Base-by-base conservation (phyloP, 92 coral and sea anemone genomes). In the Parazoanthus swiftii region DNA sequence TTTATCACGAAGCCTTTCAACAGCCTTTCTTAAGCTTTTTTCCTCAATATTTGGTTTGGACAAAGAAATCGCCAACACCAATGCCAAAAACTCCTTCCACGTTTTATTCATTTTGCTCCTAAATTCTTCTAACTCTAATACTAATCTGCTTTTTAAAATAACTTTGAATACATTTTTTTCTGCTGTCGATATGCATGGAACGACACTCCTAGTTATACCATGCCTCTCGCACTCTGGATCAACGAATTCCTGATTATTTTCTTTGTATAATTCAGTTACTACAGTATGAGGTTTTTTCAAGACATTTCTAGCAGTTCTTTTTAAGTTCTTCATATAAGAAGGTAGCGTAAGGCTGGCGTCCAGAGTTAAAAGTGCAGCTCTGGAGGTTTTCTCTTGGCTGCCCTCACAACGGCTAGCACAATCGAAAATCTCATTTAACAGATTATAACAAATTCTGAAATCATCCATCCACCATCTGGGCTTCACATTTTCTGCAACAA, bases 11-110 rank as follows among this genome's bases (percentile, higher is more conserved):
- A 81, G 44, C 85, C 85, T 80, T 29, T 80, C 46, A 59, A 80
- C 71, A 37, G 84, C 84, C 73, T 56, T 35, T 63, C 66, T 80
- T 80, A 80, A 81, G 35, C 51, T 33, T 37, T 81, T 81, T 13
- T 58, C 83, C 71, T 80, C 74, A 21, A 81, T 58, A 59, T 81
- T 81, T 81, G 74, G 48, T 81, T 81, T 81, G 23, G 85, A 81
- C 33, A 59, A 80, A 59, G 85, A 81, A 58, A 59, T 36, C 14
- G 13, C 73, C 16, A 35, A 54, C 73, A 33, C 51, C 85, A 72
- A 81, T 59, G 51, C 43, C 48, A 81, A 59, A 80, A 29, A 37
- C 48, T 81, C 85, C 85, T 81, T 81, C 85, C 74, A 15, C 23
- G 44, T 58, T 56, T 80, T 80, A 37, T 13, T 59, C 71, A 36